A percentile compares a stretch with the other conserved stretches of the same genome.
Conservation (phyloP, 2,113 vertebrate species). For the Ochotona curzoniae region DNA sequence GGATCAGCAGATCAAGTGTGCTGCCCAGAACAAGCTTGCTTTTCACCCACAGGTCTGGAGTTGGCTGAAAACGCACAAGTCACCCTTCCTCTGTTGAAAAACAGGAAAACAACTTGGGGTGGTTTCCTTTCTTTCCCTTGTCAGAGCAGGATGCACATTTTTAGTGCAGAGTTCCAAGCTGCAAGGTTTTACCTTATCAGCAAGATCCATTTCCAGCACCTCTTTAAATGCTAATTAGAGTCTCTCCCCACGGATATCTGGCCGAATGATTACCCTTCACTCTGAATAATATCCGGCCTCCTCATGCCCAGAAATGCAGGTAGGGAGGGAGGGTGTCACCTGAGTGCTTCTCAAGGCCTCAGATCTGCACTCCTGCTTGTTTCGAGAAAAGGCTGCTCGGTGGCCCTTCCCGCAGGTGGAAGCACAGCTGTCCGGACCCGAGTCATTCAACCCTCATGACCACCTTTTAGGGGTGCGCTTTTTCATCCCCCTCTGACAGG, state of each 20-base stretch:
- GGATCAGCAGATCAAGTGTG: background rate
- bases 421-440: background rate
- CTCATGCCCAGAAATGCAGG: background rate
- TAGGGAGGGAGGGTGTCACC: background rate
- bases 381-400: background rate
- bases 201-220: background rate
- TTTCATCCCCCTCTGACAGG: background rate
- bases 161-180: background rate
- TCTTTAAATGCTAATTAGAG: slow-evolving; percentile 62
- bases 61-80: background rate
- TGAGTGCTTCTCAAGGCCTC: background rate
- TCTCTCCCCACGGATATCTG: slow-evolving; percentile 7
- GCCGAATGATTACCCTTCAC: background rate
- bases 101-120: slow-evolving; percentile 51
- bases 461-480: background rate
- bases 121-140: slow-evolving; percentile 35
- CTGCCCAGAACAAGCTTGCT: background rate
- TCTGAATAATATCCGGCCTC: slow-evolving; percentile 8
- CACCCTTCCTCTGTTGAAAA: slow-evolving; percentile 35
- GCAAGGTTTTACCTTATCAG: slow-evolving; percentile 46
- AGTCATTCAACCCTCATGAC: background rate
- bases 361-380: background rate
- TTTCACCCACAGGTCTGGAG: background rate
- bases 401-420: background rate
- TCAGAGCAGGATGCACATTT: slow-evolving; percentile 55